These are phyloP conservation scores for Alca torda DNA, from an alignment of 2,797 vertebrate genomes.

Conservation along the genomic window DNA sequence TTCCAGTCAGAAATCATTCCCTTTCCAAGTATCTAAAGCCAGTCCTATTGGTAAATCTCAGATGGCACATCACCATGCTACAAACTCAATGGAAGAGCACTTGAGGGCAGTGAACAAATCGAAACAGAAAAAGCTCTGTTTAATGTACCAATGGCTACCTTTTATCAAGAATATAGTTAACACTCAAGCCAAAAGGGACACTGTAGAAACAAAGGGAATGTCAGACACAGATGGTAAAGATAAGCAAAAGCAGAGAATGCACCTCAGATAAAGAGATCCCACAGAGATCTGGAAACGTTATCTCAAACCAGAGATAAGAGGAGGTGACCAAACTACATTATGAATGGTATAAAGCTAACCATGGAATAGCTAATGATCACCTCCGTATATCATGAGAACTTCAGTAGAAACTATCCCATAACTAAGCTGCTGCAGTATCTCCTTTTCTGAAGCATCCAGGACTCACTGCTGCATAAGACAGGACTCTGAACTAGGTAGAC, in stretches of 20 bases:
- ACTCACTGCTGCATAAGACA: not conserved
- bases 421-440: not conserved
- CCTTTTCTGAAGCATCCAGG: not conserved
- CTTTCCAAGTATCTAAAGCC: not conserved
- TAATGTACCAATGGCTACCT: not conserved
- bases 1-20: not conserved
- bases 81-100: not conserved
- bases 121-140: not conserved
- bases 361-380: not conserved
- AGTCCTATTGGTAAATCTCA: not conserved
- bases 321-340: not conserved
- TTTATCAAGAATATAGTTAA: not conserved
- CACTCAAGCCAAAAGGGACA: not conserved
- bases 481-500: not conserved
- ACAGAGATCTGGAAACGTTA: not conserved
- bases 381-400: not conserved
- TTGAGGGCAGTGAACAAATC: not conserved
- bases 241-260: not conserved
- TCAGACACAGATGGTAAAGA: not conserved
- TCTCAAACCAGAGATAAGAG: not conserved
- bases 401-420: not conserved
- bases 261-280: not conserved
- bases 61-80: not conserved
- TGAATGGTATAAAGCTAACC: not conserved
- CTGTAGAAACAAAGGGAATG: not conserved